Evolutionary conservation across 2,797 vertebrate genomes (phyloP), one percentile per base, ranked within the genome.

Genomic region (Spheniscus humboldti): DNA sequence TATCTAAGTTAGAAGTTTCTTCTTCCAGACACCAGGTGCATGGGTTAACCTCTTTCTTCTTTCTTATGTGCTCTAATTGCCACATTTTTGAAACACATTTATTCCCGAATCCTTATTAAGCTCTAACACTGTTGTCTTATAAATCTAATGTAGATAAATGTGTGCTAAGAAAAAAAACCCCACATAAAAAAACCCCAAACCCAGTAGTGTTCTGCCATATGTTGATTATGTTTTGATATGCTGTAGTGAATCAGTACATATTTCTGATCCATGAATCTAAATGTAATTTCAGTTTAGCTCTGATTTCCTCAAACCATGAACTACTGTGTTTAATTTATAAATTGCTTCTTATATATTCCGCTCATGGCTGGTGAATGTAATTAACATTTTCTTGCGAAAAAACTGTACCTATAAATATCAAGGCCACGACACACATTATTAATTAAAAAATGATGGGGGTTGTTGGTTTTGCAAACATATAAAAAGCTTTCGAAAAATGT

Each of bases 281-380:
- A 89, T 76, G 18, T 90, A 90, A 71, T 92, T 95, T 82, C 53
- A 79, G 33, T 77, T 97, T 88, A 85, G 7, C 78, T 95, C 73
- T 74, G n/a, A 48, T 85, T 82, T 96, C 59, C 66, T 91, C 67
- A 67, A 90, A 78, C 11, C 28, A 78, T 18, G 72, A 81, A 90
- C 59, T 83, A 33, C 41, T 66, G 53, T 91, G 83, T 82, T 96
- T 97, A 63, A 97, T 92, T 97, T 92, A 84, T 87, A 76, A 96
- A 87, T 79, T 71, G 59, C 48, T 96, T 87, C 75, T 96, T 94
- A 77, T 31, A 30, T 89, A 79, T 94, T 87, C 68, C 2, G 14
- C 89, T 86, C 81, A 66, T 69, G 94, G 62, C 67, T 90, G 59
- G 62, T 93, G 66, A 96, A 96, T 90, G 43, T 81, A 96, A 96